phyloP scores from a whole-genome alignment of 2,888 invertebrate species.

The Macaria liturata region DNA sequence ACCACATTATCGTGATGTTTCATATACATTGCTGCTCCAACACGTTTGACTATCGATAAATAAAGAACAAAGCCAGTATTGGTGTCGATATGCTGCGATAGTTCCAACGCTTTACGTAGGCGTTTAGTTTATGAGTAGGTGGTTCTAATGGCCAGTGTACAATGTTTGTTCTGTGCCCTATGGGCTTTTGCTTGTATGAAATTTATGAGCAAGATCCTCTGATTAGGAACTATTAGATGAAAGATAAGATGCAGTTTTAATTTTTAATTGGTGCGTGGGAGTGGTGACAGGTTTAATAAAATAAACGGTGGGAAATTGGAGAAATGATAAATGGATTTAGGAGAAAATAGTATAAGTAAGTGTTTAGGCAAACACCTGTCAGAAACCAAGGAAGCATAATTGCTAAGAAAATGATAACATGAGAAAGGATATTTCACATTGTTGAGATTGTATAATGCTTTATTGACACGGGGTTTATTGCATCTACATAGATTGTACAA shows the following conservation, averaged over 20 bases:
- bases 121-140: constrained; percentile 35
- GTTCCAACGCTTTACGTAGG: constrained; percentile 30
- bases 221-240: constrained; percentile 21
- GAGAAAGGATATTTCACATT: too few species aligned
- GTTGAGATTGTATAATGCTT: too few species aligned
- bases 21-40: constrained; percentile 50
- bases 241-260: constrained; percentile 21
- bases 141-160: constrained; percentile 48
- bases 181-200: constrained; percentile 25
- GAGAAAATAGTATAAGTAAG: too few species aligned
- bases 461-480: too few species aligned
- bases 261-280: constrained; percentile 24
- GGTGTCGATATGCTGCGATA: constrained; percentile 36
- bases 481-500: too few species aligned
- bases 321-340: too few species aligned
- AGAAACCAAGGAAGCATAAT: too few species aligned
- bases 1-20: constrained; percentile 35
- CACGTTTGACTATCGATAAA: constrained; percentile 31
- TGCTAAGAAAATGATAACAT: too few species aligned
- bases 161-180: constrained; percentile 53
- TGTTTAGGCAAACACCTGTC: too few species aligned
- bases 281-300: background rate
- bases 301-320: too few species aligned
- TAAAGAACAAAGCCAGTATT: constrained; percentile 46
- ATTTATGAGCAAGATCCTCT: constrained; percentile 30